Evolutionary conservation across 2,888 invertebrate genomes (phyloP).

Genomic region (Acronicta aceris): DNA sequence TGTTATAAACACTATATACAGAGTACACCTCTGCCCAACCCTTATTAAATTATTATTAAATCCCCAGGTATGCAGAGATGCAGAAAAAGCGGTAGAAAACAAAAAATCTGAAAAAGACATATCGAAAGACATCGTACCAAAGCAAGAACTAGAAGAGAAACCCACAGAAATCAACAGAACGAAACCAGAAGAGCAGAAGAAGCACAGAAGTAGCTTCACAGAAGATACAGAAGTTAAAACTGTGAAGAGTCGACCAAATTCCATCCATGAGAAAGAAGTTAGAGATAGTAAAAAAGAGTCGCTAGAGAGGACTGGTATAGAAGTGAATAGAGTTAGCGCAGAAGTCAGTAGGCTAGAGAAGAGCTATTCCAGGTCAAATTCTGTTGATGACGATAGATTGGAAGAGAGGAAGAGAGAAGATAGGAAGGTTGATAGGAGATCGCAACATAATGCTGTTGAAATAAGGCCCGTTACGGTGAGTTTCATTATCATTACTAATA

Average conservation of each 20-base stretch:
- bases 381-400: slow-evolving; percentile 68
- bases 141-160: slow-evolving; percentile 56
- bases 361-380: slow-evolving; percentile 74
- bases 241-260: slow-evolving; percentile 54
- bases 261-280: slow-evolving; percentile 51
- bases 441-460: slow-evolving; percentile 73
- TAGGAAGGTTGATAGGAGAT: slow-evolving; percentile 59
- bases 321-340: slow-evolving; percentile 61
- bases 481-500: slow-evolving; percentile 5
- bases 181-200: slow-evolving; percentile 53
- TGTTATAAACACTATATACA: too few species aligned
- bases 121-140: slow-evolving; percentile 61
- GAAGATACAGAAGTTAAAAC: slow-evolving; percentile 42
- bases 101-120: slow-evolving; percentile 64
- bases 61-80: slow-evolving; percentile 82
- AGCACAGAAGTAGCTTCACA: slow-evolving; percentile 54
- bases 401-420: slow-evolving; percentile 61
- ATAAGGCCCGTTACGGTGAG: slow-evolving; percentile 80
- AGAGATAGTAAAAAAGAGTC: slow-evolving; percentile 52
- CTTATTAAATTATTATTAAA: too few species aligned
- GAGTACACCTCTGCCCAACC: too few species aligned
- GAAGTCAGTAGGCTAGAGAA: slow-evolving; percentile 69
- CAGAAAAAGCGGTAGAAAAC: slow-evolving; percentile 82
- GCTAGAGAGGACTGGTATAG: slow-evolving; percentile 47
- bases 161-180: slow-evolving; percentile 44